Evolutionary conservation across 1,140 invertebrate genomes (phyloP).

Genomic region (Panagrolaimus sp.): DNA sequence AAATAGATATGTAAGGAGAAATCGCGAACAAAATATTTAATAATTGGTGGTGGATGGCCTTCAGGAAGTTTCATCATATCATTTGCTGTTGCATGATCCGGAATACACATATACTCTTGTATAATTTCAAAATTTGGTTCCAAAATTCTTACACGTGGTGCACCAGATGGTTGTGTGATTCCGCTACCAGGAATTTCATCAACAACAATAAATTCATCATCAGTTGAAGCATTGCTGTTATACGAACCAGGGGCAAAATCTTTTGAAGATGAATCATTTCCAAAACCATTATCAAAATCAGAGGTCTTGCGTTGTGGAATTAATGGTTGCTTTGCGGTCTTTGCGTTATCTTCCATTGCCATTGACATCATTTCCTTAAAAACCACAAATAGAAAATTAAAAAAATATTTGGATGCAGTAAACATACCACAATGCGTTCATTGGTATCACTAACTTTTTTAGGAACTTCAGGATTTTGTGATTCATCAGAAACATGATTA

Average conservation of each 20-base stretch:
- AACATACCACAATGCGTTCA: too few species aligned
- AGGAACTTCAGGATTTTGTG: too few species aligned
- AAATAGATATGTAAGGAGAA: slow-evolving; percentile 36
- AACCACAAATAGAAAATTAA: too few species aligned
- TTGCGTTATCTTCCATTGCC: not conserved
- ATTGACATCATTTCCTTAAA: not conserved
- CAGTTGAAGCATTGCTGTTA: slow-evolving; percentile 19
- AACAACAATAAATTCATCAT: slow-evolving; percentile 39
- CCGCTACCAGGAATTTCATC: slow-evolving; percentile 27
- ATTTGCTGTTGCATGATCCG: slow-evolving; percentile 11
- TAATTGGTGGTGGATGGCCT: slow-evolving; percentile 30
- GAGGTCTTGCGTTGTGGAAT: not conserved
- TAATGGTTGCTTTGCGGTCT: not conserved
- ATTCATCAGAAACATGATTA: too few species aligned
- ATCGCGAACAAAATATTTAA: slow-evolving; percentile 30
- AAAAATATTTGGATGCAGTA: too few species aligned
- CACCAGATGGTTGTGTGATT: slow-evolving; percentile 22
- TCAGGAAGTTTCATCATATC: slow-evolving; percentile 23
- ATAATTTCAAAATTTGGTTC: slow-evolving; percentile 18
- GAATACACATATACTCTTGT: not conserved
- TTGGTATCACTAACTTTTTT: too few species aligned
- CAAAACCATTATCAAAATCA: not conserved
- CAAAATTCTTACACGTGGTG: slow-evolving; percentile 25
- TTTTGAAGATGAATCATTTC: not conserved
- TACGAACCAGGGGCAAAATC: not conserved